phyloP scores from a whole-genome alignment of 2,888 invertebrate species.

The Sturmia bella region DNA sequence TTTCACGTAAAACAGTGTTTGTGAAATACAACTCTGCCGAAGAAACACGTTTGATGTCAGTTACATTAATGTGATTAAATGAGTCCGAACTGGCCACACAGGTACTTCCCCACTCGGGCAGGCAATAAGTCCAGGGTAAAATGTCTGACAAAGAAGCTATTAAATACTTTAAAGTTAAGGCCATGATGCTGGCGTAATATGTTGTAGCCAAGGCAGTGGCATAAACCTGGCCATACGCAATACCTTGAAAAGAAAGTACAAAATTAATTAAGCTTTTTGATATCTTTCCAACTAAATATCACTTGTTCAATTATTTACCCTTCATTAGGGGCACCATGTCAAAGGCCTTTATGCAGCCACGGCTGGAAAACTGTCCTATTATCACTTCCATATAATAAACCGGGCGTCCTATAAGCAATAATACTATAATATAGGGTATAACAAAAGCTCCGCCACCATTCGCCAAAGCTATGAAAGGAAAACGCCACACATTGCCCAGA shows the following conservation, averaged over 20 bases:
- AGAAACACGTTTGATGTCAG: constrained; percentile 72
- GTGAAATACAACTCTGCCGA: constrained; percentile 82
- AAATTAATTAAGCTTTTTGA: not conserved
- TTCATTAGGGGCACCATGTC: constrained; percentile 87
- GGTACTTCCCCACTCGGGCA: constrained; percentile 82
- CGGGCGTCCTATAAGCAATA: constrained; percentile 86
- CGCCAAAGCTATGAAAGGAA: constrained; percentile 86
- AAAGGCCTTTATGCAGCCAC: constrained; percentile 86
- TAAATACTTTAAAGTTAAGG: constrained; percentile 85
- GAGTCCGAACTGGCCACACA: constrained; percentile 77
- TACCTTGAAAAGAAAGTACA: constrained; percentile 80
- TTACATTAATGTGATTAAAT: constrained; percentile 59
- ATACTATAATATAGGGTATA: constrained; percentile 86
- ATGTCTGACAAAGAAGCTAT: constrained; percentile 84
- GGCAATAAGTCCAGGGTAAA: constrained; percentile 86
- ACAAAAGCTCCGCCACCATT: constrained; percentile 87
- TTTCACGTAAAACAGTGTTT: constrained; percentile 83
- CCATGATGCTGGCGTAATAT: constrained; percentile 87
- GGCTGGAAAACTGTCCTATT: constrained; percentile 88
- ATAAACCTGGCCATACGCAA: constrained; percentile 84
- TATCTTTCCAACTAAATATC: not conserved
- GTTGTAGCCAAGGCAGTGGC: constrained; percentile 84
- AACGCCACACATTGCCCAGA: constrained; percentile 86
- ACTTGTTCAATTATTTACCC: constrained; percentile 83
- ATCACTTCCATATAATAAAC: constrained; percentile 88